Percentiles rank a stretch among this genome's conserved stretches.
These are phyloP conservation scores for Monarcha castaneiventris DNA, from an alignment of 2,113 vertebrate genomes.

Conservation along the genomic window DNA sequence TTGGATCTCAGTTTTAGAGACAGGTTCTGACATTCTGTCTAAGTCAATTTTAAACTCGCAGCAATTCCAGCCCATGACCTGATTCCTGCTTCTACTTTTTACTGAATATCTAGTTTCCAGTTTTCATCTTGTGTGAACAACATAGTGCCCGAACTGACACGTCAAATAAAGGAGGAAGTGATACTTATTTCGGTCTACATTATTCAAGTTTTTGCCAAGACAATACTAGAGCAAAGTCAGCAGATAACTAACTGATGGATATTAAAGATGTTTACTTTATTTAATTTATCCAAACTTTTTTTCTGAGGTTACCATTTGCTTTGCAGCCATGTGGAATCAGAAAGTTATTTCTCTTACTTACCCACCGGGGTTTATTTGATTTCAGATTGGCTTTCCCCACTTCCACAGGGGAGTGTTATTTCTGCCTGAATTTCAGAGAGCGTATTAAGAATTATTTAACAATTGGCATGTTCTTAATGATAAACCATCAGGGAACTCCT, in stretches of 20 bases:
- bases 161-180: neutral
- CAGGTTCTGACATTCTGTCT: neutral
- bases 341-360: neutral
- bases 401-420: neutral
- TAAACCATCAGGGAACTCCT: slow-evolving; percentile 4
- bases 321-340: neutral
- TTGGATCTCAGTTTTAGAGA: neutral
- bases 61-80: neutral
- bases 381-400: neutral
- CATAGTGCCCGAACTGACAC: neutral
- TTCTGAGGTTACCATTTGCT: neutral
- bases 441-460: neutral
- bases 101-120: neutral
- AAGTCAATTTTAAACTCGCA: neutral
- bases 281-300: neutral
- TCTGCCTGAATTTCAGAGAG: neutral
- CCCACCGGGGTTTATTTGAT: neutral
- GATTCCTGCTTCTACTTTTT: neutral
- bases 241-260: neutral
- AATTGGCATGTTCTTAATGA: neutral
- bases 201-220: neutral
- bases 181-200: neutral
- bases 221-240: neutral
- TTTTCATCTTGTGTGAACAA: neutral
- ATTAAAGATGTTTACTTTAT: neutral